Evolutionary conservation across 2,797 vertebrate genomes (phyloP).

Genomic region (Catostomus latipinnis): DNA sequence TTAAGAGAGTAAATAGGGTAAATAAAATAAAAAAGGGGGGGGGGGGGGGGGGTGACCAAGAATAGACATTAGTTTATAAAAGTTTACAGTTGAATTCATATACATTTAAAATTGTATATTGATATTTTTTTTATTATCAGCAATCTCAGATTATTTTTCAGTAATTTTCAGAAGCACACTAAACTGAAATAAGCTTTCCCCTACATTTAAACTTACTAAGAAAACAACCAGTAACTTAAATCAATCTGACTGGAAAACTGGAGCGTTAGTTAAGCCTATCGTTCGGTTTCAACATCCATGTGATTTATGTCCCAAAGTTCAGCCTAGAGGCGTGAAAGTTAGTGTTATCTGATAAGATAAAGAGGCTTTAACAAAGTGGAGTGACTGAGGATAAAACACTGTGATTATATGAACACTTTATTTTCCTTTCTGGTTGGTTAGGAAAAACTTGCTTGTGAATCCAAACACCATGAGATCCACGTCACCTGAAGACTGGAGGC

Average conservation of each 20-base stretch:
- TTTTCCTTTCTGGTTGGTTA: conserved; percentile 21
- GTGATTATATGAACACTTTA: conserved; percentile 70
- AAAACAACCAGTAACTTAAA: background rate
- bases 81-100: too few species aligned
- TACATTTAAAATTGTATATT: too few species aligned
- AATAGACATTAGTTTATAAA: too few species aligned
- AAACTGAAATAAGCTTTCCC: background rate
- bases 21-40: too few species aligned
- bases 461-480: background rate
- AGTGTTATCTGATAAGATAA: conserved; percentile 78
- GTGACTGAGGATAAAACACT: conserved; percentile 61
- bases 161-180: too few species aligned
- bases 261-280: background rate
- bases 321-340: conserved; percentile 78
- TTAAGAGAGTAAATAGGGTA: too few species aligned
- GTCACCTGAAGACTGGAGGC: background rate
- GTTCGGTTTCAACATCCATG: conserved; percentile 15
- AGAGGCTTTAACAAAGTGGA: conserved; percentile 65
- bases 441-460: background rate
- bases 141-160: too few species aligned
- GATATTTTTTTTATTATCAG: too few species aligned
- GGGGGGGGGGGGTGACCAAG: too few species aligned
- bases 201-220: background rate
- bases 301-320: conserved; percentile 68
- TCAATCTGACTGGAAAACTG: background rate